phyloP scores from a whole-genome alignment of 2,888 invertebrate genomes.

The Erannis defoliaria region DNA sequence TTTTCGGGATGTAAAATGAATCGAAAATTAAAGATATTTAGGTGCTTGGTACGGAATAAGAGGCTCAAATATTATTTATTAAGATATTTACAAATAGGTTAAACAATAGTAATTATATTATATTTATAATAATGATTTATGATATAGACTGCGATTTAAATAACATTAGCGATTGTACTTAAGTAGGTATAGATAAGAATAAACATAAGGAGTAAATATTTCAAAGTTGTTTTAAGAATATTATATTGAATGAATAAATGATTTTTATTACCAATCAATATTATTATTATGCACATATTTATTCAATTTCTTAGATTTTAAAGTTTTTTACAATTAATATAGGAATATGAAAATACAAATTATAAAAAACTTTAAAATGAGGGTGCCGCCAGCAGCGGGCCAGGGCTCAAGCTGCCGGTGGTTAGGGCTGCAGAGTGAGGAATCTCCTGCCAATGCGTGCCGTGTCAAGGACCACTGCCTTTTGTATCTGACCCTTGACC shows the following conservation, averaged over 20 bases:
- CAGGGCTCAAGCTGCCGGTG: too few relatives aligned
- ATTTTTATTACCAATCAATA: constrained; percentile 37
- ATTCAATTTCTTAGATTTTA: too few relatives aligned
- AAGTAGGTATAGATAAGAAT: neutral
- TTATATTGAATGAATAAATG: constrained; percentile 57
- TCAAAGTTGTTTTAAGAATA: constrained; percentile 56
- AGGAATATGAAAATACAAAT: too few relatives aligned
- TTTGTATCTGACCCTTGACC: too few relatives aligned
- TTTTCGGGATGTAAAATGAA: constrained; percentile 54
- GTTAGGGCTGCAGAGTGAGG: too few relatives aligned
- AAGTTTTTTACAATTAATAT: too few relatives aligned
- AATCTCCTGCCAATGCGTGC: too few relatives aligned
- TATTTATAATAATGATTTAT: neutral
- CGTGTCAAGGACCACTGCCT: too few relatives aligned
- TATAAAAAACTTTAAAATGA: too few relatives aligned
- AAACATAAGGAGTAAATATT: constrained; percentile 51
- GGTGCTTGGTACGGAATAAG: constrained; percentile 67
- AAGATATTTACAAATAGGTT: neutral
- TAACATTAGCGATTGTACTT: neutral
- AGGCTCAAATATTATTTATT: constrained; percentile 8
- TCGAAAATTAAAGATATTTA: constrained; percentile 53
- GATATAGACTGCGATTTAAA: neutral
- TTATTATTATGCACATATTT: constrained; percentile 22
- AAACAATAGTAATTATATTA: neutral
- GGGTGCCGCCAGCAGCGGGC: too few relatives aligned